Evolutionary conservation across 2,113 vertebrate genomes (phyloP), one percentile per base, ranked within the genome.

Genomic region (Cebus imitator): DNA sequence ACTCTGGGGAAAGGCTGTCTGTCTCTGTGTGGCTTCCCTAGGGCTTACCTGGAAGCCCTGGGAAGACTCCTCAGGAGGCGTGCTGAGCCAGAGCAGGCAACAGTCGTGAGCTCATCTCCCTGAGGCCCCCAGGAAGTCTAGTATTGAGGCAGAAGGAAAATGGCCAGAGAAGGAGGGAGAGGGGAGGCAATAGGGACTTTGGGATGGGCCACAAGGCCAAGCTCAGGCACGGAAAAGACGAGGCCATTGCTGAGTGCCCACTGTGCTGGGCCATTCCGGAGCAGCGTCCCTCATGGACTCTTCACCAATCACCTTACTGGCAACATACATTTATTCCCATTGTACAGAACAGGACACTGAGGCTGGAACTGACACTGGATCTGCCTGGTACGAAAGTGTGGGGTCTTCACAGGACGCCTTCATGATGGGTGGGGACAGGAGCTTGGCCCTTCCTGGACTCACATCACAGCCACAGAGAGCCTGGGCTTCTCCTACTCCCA

Each of bases 1-100:
- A 27, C 93, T 72, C 84, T 23, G 3, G 97, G 95, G 92, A 94
- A 68, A 87, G 64, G 52, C 87, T 98, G 97, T 97, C 97, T 97
- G 95, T 93, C 76, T 97, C 68, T 9, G 23, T 80, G 7, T 96
- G 76, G 35, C 25, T 75, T 93, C 95, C 89, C 96, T 30, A 12
- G 91, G 97, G 89, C 14, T 82, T 50, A 89, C 80, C 55, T 64
- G 75, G 64, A 94, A 83, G 95, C 80, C 86, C 94, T 84, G 91
- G 55, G 78, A 90, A 94, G 96, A 61, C 40, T 48, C 87, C 83
- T 72, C 48, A 43, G 95, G 94, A 90, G 97, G 88, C 61, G 68
- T 87, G 50, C 48, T 86, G 70, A 96, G 43, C 66, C 86, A 87
- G 68, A 87, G 57, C 94, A 85, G 97, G 92, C 96, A 96, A 52